Conservation (phyloP, 2,888 invertebrate species). For the Acronicta leporina region DNA sequence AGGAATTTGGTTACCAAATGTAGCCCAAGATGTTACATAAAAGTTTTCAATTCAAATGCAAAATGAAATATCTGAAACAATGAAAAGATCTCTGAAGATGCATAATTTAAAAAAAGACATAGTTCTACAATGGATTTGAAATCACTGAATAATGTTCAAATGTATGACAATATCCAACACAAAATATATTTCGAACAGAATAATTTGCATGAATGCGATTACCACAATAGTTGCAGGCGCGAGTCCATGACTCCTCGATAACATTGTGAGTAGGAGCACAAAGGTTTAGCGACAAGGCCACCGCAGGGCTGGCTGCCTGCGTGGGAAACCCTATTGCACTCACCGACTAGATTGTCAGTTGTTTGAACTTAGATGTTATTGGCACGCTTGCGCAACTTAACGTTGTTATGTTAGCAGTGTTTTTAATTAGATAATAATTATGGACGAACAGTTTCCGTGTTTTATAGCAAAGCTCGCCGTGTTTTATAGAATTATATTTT, state of each 20-base stretch:
- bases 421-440: constrained; percentile 28
- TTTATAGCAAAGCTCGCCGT: constrained; percentile 14
- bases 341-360: constrained; percentile 45
- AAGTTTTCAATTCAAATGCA: too few relatives aligned
- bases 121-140: too few relatives aligned
- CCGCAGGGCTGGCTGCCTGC: constrained; percentile 63
- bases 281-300: constrained; percentile 81
- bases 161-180: background rate
- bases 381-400: constrained; percentile 32
- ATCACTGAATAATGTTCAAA: background rate
- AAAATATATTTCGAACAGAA: constrained; percentile 29
- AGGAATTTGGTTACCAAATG: background rate
- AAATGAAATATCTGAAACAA: too few relatives aligned
- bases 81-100: too few relatives aligned
- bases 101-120: too few relatives aligned
- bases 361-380: constrained; percentile 48
- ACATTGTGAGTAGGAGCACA: constrained; percentile 67
- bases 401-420: constrained; percentile 21
- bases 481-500: background rate
- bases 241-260: constrained; percentile 65
- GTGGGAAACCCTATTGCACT: constrained; percentile 69
- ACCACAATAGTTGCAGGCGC: constrained; percentile 55
- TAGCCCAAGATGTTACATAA: too few relatives aligned
- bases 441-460: constrained; percentile 36
- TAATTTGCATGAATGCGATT: constrained; percentile 49